These are phyloP conservation scores for Zaprionus africanus DNA, from an alignment of 1,140 invertebrate species.

Conservation along the genomic window DNA sequence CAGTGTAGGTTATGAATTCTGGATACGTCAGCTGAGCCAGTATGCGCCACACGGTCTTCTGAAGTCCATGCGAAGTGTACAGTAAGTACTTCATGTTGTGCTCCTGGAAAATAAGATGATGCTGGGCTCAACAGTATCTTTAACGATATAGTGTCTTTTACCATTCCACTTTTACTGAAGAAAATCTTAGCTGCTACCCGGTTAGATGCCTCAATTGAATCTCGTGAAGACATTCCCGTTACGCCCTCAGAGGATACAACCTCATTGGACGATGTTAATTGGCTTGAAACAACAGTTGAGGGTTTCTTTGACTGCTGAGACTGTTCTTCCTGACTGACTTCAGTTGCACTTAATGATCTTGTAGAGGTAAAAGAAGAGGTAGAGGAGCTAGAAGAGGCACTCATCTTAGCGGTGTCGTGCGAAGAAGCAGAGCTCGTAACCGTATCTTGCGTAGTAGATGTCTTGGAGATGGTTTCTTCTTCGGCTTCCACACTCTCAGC, in stretches of 20 bases:
- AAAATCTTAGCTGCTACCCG: not conserved
- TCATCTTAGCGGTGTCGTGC: no score
- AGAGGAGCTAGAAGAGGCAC: no score
- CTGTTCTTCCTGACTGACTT: not conserved
- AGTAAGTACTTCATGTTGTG: conserved; percentile 54
- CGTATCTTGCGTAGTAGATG: not conserved
- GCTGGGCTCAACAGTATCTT: no score
- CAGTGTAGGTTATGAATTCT: conserved; percentile 51
- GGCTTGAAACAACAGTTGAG: not conserved
- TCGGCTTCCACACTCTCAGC: not conserved
- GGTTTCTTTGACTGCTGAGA: not conserved
- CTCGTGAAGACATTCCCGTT: not conserved
- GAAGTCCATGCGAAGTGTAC: conserved; percentile 38
- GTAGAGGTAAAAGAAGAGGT: no score
- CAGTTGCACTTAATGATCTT: not conserved
- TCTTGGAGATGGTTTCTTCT: not conserved
- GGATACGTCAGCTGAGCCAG: conserved; percentile 33
- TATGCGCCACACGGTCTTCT: conserved; percentile 50
- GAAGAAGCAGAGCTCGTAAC: not conserved
- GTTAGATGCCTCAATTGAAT: not conserved
- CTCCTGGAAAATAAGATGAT: conserved; percentile 26
- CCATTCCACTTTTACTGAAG: not conserved
- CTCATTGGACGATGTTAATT: not conserved
- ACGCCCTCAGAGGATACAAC: not conserved
- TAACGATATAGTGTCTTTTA: conserved; percentile 9